Base-by-base conservation (phyloP, 2,888 invertebrate genomes). In the Sesia bembeciformis region DNA sequence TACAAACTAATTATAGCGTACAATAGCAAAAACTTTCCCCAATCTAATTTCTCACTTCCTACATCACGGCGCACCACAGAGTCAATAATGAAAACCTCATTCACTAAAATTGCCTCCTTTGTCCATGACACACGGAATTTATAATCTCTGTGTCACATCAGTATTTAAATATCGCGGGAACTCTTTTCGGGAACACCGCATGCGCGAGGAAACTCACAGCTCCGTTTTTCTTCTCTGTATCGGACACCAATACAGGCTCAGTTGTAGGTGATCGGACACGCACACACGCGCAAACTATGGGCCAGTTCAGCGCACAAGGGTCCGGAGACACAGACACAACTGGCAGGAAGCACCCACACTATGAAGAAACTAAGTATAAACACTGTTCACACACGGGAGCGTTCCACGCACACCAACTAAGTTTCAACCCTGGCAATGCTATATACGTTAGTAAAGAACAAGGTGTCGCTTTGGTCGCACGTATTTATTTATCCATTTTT, bases 361-460 rank as follows among this genome's bases (percentile, higher is more conserved):
- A 4, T 38, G 50, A 8, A 50, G 50, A 7, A 50, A 6, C 50
- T 23, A 23, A 23, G 49, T 49, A n/a, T 8, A n/a, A 8, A 52
- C 23, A 52, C 5, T 8, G 59, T 62, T 60, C 63, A 65, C 58
- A 58, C 58, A 76, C 59, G 63, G 58, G 69, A 63, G 54, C 60
- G 55, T 57, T 57, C 51, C 59, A 76, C 79, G 55, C 84, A 82
- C 74, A 85, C 85, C 65, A 51, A 46, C 23, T 57, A 54, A 63
- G 6, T 7, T 57, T 56, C 70, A 69, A 76, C 83, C 84, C 84
- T 70, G 83, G 81, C 71, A 65, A 65, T 71, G 71, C 74, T 72
- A 69, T 69, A 67, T 78, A 71, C 79, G 81, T 78, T 78, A 83
- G 82, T 78, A 57, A 54, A 51, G 55, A 53, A 57, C 54, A 52